Evolutionary conservation across 2,797 vertebrate genomes (phyloP), one percentile per base, ranked within the genome.

Genomic region (Rhynchotus rufescens): DNA sequence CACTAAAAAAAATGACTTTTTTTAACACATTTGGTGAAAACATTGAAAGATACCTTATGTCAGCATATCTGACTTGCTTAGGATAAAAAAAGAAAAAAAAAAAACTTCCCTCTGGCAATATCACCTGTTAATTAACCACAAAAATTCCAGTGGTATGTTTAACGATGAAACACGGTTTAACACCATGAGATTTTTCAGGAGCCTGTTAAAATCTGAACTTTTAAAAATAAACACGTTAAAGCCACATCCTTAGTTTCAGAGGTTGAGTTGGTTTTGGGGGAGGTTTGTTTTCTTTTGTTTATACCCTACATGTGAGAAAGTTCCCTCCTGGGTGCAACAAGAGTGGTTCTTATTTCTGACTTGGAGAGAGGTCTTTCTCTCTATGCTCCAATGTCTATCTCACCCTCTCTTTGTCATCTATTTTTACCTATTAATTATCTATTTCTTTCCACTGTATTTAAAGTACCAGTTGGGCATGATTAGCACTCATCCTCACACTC

Each of bases 111-210:
- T 71, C 32, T 76, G 40, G 40, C 78, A 77, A 42, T 89, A 45
- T n/a, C 69, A 84, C 34, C 47, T 85, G 47, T 47, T 89, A 91
- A 94, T 88, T 93, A 93, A 91, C 90, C 69, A 94, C 65, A 91
- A 93, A 94, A 91, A 84, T 42, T 38, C 42, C 64, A 15, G 54
- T 10, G 15, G 49, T 45, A 47, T 59, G 9, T 68, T 67, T 68
- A n/a, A 83, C 2, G 5, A 38, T 28, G 59, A 54, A 92, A 86
- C 45, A 14, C 47, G 15, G 15, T 67, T 95, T 91, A 74, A 90
- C 26, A 76, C 7, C 1, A 0, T 60, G 47, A 44, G 16, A 68
- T 36, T 71, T 49, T 65, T 84, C 49, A 72, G 75, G 71, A 22
- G 25, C 25, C 45, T 90, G 42, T 26, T 84, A 85, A 93, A 92